Conservation (phyloP, 2,797 vertebrate species). For the Melanotaenia nigrans region DNA sequence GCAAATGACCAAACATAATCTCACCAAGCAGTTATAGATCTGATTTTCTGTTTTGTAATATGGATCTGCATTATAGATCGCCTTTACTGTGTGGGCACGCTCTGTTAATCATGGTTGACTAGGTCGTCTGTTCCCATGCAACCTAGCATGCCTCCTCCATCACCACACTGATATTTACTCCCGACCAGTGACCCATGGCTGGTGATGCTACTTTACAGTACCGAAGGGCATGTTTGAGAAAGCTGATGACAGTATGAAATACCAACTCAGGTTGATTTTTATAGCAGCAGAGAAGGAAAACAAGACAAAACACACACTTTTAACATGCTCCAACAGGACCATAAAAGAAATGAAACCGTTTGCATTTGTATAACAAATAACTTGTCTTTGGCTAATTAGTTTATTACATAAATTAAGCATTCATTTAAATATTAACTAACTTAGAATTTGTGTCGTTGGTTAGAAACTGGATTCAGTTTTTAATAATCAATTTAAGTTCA, state of each 20-base stretch:
- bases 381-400: background rate
- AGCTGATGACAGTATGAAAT: conserved; percentile 28
- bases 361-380: background rate
- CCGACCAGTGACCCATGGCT: conserved; percentile 55
- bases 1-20: background rate
- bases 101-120: conserved; percentile 54
- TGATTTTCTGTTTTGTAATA: conserved; percentile 33
- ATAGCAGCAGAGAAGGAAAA: background rate
- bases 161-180: conserved; percentile 58
- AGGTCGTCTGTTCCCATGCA: conserved; percentile 57
- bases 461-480: conserved; percentile 1
- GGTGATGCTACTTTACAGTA: conserved; percentile 38
- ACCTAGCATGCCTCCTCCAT: conserved; percentile 37
- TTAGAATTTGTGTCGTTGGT: background rate
- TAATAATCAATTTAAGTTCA: conserved; percentile 20
- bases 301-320: background rate
- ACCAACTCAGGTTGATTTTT: conserved; percentile 7
- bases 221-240: conserved; percentile 44
- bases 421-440: conserved; percentile 12
- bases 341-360: background rate
- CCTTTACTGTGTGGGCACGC: conserved; percentile 27
- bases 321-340: background rate
- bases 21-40: conserved; percentile 26
- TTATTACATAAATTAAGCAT: background rate
- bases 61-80: conserved; percentile 60